Evolutionary conservation across 1,140 invertebrate species (phyloP), one percentile per base, ranked within the genome.

Genomic region (Lepidostoma basale): DNA sequence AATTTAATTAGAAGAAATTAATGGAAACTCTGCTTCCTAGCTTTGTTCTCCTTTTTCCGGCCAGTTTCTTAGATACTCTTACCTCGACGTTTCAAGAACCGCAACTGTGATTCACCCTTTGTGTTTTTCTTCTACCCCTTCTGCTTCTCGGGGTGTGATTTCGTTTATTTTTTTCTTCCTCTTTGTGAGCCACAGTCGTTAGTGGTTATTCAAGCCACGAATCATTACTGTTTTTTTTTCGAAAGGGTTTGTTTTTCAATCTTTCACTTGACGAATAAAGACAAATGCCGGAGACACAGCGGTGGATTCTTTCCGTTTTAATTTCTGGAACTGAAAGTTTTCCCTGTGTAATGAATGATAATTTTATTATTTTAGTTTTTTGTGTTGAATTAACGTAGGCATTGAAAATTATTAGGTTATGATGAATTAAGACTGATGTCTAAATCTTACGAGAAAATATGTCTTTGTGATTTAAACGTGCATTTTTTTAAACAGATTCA

Each of bases 1-100:
- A 69, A 73, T 73, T 73, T 73, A 69, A 73, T 73, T 73, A 73
- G 71, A 69, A 73, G 71, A 69, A 69, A 73, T 73, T 73, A 73
- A 73, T 69, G 71, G 67, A 73, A 73, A 69, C 67, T 72, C 62
- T n/a, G 20, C 23, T 56, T 30, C 52, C 20, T 30, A 23, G 36
- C 49, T 54, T 42, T 54, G 18, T 45, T 68, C 23, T 42, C 36
- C 44, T 68, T 47, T 45, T 49, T 62, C 59, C 18, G 14, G 28
- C 14, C 36, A 4, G 18, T 40, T 30, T 64, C 60, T 39, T 36
- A n/a, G n/a, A n/a, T n/a, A n/a, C 30, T 60, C 58, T 54, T 63
- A 14, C 23, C 22, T 45, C 40, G 23, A 20, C 22, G 18, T 60
- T 58, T 66, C 45, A 40, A 23, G 16, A 63, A 72, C 71, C 71